These are phyloP conservation scores for Chymomyza amoena DNA, from an alignment of 2,888 invertebrate genomes.

Conservation along the genomic window DNA sequence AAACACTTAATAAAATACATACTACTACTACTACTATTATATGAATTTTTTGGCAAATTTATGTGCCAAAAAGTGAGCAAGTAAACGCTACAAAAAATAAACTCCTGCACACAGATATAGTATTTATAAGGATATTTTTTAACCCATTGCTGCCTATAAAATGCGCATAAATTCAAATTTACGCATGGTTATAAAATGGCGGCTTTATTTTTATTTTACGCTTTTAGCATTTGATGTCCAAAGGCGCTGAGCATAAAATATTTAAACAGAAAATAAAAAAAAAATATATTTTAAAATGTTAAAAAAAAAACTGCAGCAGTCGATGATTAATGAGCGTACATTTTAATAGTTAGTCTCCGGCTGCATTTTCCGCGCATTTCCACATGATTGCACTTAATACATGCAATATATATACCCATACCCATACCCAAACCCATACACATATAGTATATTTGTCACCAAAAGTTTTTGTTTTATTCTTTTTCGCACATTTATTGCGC, in stretches of 20 bases:
- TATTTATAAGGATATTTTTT: slow-evolving; percentile 11
- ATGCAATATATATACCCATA: slow-evolving; percentile 2
- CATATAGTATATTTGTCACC: slow-evolving; percentile 11
- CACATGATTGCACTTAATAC: slow-evolving; percentile 69
- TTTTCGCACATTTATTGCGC: not conserved
- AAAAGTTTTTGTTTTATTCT: slow-evolving; percentile 24
- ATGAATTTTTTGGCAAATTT: slow-evolving; percentile 55
- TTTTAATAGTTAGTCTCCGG: slow-evolving; percentile 70
- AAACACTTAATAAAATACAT: slow-evolving; percentile 57
- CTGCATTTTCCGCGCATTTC: slow-evolving; percentile 61
- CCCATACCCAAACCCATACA: not conserved
- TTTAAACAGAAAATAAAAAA: slow-evolving; percentile 20
- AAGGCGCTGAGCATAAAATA: slow-evolving; percentile 27
- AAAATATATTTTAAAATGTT: slow-evolving; percentile 24
- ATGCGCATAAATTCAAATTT: slow-evolving; percentile 65
- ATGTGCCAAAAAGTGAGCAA: slow-evolving; percentile 30
- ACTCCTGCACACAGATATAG: not conserved
- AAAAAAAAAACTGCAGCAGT: slow-evolving; percentile 22
- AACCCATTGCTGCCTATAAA: slow-evolving; percentile 45
- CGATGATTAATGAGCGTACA: slow-evolving; percentile 69
- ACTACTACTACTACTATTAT: not conserved
- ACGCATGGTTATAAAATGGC: slow-evolving; percentile 4
- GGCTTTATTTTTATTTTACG: not conserved
- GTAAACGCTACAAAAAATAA: not conserved
- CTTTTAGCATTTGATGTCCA: not conserved